These are phyloP conservation scores for Dryomyza anilis DNA, from an alignment of 2,888 invertebrate genomes.

Conservation along the genomic window DNA sequence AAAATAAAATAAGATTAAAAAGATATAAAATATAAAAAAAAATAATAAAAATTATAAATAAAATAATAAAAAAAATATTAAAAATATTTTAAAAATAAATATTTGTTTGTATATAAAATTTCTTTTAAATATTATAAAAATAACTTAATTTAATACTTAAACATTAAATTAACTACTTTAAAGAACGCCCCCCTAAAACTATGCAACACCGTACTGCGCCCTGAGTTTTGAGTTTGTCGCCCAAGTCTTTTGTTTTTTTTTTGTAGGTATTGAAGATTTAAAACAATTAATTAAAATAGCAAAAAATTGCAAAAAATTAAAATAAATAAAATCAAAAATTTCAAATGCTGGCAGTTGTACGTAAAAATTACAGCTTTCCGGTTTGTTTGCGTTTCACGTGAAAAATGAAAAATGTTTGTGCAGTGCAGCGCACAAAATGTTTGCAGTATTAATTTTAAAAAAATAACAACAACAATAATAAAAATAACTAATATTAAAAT, in stretches of 20 bases:
- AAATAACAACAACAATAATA: slow-evolving; percentile 10
- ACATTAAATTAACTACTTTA: too few relatives aligned
- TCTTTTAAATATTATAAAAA: not conserved
- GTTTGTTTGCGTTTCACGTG: slow-evolving; percentile 44
- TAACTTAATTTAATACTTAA: too few relatives aligned
- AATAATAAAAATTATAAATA: not conserved
- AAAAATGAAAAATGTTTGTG: too few relatives aligned
- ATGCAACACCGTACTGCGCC: not conserved
- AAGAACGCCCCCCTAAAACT: too few relatives aligned
- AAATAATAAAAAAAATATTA: not conserved
- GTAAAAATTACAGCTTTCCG: slow-evolving; percentile 52
- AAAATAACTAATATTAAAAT: not conserved
- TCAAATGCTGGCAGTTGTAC: too few relatives aligned
- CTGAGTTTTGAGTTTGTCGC: not conserved
- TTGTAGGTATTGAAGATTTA: not conserved
- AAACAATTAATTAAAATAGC: too few relatives aligned
- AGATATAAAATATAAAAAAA: not conserved
- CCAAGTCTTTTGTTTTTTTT: slow-evolving; percentile 17
- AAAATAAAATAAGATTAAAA: not conserved
- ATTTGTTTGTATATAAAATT: too few relatives aligned
- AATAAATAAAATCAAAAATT: too few relatives aligned
- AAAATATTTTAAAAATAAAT: not conserved
- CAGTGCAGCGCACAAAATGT: too few relatives aligned
- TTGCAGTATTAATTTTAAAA: not conserved
- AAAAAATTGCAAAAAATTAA: too few relatives aligned